Evolutionary conservation across 1,140 invertebrate species (phyloP), one percentile per base, ranked within the genome.

Genomic region (Ceratitis capitata): DNA sequence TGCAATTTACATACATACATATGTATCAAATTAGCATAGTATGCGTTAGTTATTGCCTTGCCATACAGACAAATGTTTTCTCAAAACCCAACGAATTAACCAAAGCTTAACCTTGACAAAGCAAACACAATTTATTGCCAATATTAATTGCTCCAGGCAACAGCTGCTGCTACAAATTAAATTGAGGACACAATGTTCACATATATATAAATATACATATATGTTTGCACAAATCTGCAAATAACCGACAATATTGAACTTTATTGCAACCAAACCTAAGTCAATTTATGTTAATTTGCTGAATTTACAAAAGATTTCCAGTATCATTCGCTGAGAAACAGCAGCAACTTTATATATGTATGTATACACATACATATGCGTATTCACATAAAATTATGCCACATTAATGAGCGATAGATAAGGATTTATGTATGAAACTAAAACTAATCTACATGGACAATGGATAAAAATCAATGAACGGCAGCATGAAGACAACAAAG

Each of bases 221-320:
- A 53, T 19, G 51, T 16, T 19, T 61, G 56, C 56, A 61, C 1
- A 9, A 7, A 14, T 47, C 23, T 26, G 9, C 23, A 26, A 23
- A 61, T 26, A 61, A 61, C n/a, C 26, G 26, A 78, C 19, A 45
- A 78, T 45, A 78, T 64, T 10, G 16, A 26, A 42, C 2, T 3
- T 78, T 45, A 78, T 45, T 78, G 42, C 69, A 78, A 39, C 39
- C 45, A 56, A 56, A 56, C n/a, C 10, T 56, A 78, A 78, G 69
- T 78, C 39, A 78, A 78, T 78, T 78, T 78, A 78, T 78, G 69
- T 78, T 78, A 78, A 78, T 78, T 78, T 47, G 6, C 69, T 9
- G 39, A 12, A n/a, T 45, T 78, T 78, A 78, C 39, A 78, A 45
- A 56, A 39, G 39, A 45, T 47, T 78, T 45, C 23, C 69, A 26